Evolutionary conservation across 2,797 vertebrate species (phyloP).

Genomic region (Sphaeramia orbicularis): DNA sequence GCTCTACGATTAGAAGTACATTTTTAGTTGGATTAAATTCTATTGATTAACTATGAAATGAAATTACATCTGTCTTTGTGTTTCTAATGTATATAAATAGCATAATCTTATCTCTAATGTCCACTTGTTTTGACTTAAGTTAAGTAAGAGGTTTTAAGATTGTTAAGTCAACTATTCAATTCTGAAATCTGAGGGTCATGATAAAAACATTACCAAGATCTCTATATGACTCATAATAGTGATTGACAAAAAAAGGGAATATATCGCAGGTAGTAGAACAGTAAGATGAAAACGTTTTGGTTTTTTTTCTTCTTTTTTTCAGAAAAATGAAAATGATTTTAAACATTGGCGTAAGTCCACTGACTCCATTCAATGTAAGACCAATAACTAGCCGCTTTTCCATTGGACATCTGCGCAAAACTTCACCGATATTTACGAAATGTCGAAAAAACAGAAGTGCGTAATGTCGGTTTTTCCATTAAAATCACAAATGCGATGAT

Average conservation of each 20-base stretch:
- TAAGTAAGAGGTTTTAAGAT: constrained; percentile 1
- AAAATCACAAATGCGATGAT: too few relatives aligned
- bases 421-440: too few relatives aligned
- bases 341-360: constrained; percentile 28
- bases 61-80: constrained; percentile 47
- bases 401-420: too few relatives aligned
- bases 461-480: too few relatives aligned
- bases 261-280: constrained; percentile 6
- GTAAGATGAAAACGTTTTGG: constrained; percentile 18
- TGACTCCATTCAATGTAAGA: constrained; percentile 34
- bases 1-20: constrained; percentile 44
- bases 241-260: constrained; percentile 8
- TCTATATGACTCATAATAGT: constrained; percentile 27
- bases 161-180: constrained; percentile 21
- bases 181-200: constrained; percentile 32
- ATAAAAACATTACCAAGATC: constrained; percentile 18
- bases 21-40: constrained; percentile 56
- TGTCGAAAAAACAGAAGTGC: too few relatives aligned
- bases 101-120: constrained; percentile 27
- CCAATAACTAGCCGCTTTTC: too few relatives aligned
- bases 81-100: constrained; percentile 50
- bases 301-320: constrained; percentile 8
- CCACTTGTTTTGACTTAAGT: constrained; percentile 28
- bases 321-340: constrained; percentile 20
- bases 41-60: constrained; percentile 46